phyloP scores from a whole-genome alignment of 2,888 invertebrate genomes.

The Agonopterix subpropinquella region DNA sequence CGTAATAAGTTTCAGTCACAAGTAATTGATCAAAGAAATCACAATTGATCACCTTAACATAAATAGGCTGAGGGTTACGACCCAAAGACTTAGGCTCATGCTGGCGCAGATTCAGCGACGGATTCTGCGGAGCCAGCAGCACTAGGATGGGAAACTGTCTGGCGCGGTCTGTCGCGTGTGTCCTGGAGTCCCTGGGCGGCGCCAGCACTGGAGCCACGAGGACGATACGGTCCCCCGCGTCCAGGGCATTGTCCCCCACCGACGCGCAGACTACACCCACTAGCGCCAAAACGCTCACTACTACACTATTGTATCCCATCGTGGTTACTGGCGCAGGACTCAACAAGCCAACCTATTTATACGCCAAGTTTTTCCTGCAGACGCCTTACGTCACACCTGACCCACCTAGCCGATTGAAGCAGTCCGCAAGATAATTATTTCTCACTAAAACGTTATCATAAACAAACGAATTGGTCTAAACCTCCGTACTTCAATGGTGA shows the following conservation, averaged over 20 bases:
- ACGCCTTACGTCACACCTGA: slow-evolving; percentile 39
- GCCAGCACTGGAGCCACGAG: slow-evolving; percentile 61
- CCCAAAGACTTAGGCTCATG: slow-evolving; percentile 50
- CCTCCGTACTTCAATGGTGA: too few relatives aligned
- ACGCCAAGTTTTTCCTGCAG: slow-evolving; percentile 45
- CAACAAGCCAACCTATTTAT: slow-evolving; percentile 61
- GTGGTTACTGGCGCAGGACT: slow-evolving; percentile 56
- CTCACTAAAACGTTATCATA: too few relatives aligned
- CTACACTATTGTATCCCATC: slow-evolving; percentile 53
- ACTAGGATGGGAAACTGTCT: slow-evolving; percentile 63
- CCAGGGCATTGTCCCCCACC: slow-evolving; percentile 49
- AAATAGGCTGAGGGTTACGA: slow-evolving; percentile 47
- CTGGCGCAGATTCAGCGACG: slow-evolving; percentile 29
- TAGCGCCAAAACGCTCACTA: slow-evolving; percentile 44
- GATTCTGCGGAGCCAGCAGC: slow-evolving; percentile 43
- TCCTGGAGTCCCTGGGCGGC: slow-evolving; percentile 53
- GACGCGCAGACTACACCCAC: slow-evolving; percentile 38
- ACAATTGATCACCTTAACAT: slow-evolving; percentile 49
- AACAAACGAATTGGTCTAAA: too few relatives aligned
- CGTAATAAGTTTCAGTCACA: too few relatives aligned
- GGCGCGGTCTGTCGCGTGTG: slow-evolving; percentile 49
- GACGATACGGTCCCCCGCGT: slow-evolving; percentile 48
- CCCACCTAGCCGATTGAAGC: too few relatives aligned
- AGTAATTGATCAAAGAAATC: too few relatives aligned
- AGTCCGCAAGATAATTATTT: too few relatives aligned